These are phyloP conservation scores for Anhinga rufa DNA, from an alignment of 2,113 vertebrate species.

Conservation along the genomic window DNA sequence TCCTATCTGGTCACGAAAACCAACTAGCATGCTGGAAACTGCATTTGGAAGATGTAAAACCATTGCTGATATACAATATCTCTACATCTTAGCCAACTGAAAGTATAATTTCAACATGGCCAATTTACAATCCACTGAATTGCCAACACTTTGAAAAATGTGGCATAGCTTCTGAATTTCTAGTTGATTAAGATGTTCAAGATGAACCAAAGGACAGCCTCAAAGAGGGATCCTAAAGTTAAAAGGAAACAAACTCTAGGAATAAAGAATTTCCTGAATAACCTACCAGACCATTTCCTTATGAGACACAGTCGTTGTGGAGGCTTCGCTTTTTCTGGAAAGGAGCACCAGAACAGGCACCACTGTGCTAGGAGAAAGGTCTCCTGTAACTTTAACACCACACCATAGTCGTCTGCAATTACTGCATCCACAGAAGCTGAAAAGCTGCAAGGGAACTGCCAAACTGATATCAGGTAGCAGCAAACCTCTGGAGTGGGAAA, in stretches of 20 bases:
- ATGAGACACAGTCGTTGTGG: fast-evolving
- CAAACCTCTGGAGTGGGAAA: neutral
- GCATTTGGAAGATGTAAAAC: neutral
- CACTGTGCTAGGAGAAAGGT: neutral
- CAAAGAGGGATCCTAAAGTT: neutral
- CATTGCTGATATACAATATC: neutral
- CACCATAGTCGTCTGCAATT: neutral
- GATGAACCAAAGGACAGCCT: neutral
- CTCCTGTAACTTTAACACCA: neutral
- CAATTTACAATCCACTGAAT: neutral
- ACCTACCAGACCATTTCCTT: neutral
- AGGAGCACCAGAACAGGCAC: neutral
- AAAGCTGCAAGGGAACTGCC: neutral
- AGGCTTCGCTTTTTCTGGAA: neutral
- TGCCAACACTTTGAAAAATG: neutral
- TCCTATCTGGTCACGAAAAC: neutral
- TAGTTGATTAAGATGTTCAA: neutral
- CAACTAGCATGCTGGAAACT: neutral
- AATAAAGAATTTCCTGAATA: neutral
- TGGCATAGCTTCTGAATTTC: neutral
- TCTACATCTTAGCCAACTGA: neutral
- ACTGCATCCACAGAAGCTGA: neutral
- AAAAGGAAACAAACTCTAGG: neutral
- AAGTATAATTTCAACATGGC: neutral
- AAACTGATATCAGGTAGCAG: neutral